Base-by-base conservation (phyloP, 2,888 invertebrate species). In the Noctua pronuba region DNA sequence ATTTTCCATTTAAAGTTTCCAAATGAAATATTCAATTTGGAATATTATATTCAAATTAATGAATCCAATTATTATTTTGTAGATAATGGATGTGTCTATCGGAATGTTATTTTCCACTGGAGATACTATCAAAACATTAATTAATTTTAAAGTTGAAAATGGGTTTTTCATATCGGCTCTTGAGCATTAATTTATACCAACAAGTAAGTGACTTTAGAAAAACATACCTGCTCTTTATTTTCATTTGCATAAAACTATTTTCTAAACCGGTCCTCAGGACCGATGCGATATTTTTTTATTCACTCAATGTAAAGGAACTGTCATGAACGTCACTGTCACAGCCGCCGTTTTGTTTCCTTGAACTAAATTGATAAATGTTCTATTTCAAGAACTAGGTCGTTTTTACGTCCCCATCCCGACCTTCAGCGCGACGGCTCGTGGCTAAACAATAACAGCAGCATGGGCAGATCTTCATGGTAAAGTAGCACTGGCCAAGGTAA, bases 1-100 rank as follows among this genome's bases (percentile, higher is more conserved):
- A 71, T 79, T 85, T 79, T 76, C 60, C 28, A 79, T 74, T 70
- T 21, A 67, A 69, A 83, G 28, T 79, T 67, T 75, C n/a, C 41
- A 46, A 66, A 73, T 82, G 41, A 71, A 70, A 77, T 69, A 74
- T 74, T 55, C 68, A 66, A 72, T 86, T 79, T 55, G 5, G 31
- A 67, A 67, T 38, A 84, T 82, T 69, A 64, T 46, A 74, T 72
- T 68, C 24, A 38, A 65, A 79, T 69, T 2, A 78, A 78, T 75
- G 55, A 82, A 73, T 73, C 28, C 71, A 72, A 78, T 70, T 64
- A 78, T 66, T 66, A 64, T 77, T 80, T 73, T 31, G 16, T 73
- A 64, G 67, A 60, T 75, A 78, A 77, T 73, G 49, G 62, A 46
- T 8, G 13, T 44, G 46, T 35, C 58, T 41, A 73, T 68, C 35